A percentile compares a stretch with the other conserved stretches of the same genome.
Evolutionary conservation across 2,797 vertebrate genomes (phyloP).

Genomic region (Gadopsis bispinosus): DNA sequence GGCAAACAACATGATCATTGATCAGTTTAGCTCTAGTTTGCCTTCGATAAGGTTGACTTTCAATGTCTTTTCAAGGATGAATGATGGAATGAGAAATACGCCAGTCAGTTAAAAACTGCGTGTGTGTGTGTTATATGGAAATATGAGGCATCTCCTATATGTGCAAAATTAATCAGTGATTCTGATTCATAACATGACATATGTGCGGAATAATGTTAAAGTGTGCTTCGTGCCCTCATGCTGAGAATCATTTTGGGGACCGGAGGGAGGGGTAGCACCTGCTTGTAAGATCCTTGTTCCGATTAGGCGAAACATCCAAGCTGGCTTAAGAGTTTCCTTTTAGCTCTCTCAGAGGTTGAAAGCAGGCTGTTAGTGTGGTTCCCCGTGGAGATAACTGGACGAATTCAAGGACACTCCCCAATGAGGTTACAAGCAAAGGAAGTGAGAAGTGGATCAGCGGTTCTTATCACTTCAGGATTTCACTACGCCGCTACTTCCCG

Average conservation of each 20-base stretch:
- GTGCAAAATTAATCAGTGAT: constrained; percentile 15
- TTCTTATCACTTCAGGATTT: constrained; percentile 51
- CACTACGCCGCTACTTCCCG: constrained; percentile 26
- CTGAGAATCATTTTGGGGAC: background rate
- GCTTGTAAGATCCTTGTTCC: constrained; percentile 21
- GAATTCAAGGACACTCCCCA: constrained; percentile 44
- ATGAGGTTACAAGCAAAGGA: constrained; percentile 20
- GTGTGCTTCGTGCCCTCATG: background rate
- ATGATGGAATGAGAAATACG: constrained; percentile 37
- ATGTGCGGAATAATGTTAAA: background rate
- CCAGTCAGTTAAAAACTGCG: constrained; percentile 25
- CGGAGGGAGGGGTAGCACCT: background rate
- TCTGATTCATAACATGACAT: constrained; percentile 25
- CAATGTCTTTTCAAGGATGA: constrained; percentile 28
- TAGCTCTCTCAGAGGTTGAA: constrained; percentile 9
- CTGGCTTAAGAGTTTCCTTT: constrained; percentile 38
- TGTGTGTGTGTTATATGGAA: background rate
- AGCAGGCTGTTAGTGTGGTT: constrained; percentile 44
- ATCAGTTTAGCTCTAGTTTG: background rate
- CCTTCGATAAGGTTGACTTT: constrained; percentile 6
- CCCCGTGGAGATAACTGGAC: constrained; percentile 53
- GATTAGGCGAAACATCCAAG: constrained; percentile 29
- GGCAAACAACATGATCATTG: background rate
- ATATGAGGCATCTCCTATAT: constrained; percentile 19
- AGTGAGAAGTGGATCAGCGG: constrained; percentile 54